Evolutionary conservation across 2,888 invertebrate genomes (phyloP), one percentile per base, ranked within the genome.

Genomic region (Eilema sororculum): DNA sequence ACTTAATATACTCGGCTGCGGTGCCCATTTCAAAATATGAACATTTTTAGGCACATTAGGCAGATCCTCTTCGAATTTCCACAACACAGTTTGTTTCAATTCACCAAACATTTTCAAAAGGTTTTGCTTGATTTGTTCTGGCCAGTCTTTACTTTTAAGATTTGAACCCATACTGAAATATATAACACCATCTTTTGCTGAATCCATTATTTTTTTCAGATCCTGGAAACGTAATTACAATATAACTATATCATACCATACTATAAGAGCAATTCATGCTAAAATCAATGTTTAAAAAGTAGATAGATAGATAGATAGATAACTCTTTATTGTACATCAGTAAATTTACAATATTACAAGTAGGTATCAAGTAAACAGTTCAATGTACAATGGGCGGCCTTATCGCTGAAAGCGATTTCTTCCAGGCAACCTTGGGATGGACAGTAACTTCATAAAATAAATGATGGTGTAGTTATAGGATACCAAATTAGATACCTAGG

Each of bases 81-180:
- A 95, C 2, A 95, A 62, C 0, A 95, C 91, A 3, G 89, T 90
- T 74, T 95, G 92, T 65, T 93, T 91, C 56, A 95, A 76, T 28
- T 78, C 83, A 1, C 89, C 80, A 67, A 95, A 94, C 46, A 89
- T 87, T 33, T 86, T 84, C 0, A 95, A 65, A 2, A 95, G 65
- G 3, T 72, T 78, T 13, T 72, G 71, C 65, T 87, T 86, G 13
- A 84, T 69, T 62, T 83, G 76, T 3, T 80, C 81, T 8, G 91
- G 86, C 81, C 91, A 83, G 8, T 81, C 77, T 5, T 84, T 85
- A 46, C 89, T 88, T 64, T 87, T 86, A 24, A 92, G 76, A 28
- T 88, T 87, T 0, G 93, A 90, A 0, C 94, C 94, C 87, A 94
- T 85, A 56, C 92, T 93, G 78, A 94, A 93, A 77, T 87, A 90